phyloP scores from a whole-genome alignment of 2,797 vertebrate genomes.

The Acrocephalus scirpaceus region DNA sequence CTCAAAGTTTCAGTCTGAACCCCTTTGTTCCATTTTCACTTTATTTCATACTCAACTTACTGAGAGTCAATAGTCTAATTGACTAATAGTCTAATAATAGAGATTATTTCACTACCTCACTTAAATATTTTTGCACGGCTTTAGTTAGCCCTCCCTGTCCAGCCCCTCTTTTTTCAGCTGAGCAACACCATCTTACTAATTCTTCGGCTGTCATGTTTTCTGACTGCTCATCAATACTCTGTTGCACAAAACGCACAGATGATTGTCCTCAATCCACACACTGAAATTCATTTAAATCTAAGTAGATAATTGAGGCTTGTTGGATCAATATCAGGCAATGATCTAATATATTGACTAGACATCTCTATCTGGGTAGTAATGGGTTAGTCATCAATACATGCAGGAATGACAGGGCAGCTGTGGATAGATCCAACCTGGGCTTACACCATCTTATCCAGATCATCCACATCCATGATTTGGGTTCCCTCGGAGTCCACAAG shows the following conservation, averaged over 20 bases:
- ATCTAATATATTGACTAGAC: conserved; percentile 31
- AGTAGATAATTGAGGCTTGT: conserved; percentile 43
- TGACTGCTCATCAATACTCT: not conserved
- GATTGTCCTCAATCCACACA: conserved; percentile 23
- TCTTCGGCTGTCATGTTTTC: not conserved
- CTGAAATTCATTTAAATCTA: conserved; percentile 1
- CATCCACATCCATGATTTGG: not conserved
- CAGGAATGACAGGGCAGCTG: not conserved
- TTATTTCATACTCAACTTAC: not conserved
- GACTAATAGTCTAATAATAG: not conserved
- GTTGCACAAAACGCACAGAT: conserved; percentile 3
- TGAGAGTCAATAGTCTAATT: not conserved
- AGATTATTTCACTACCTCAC: not conserved
- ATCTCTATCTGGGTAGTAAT: not conserved
- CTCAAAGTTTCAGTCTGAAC: not conserved
- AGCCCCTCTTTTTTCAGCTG: not conserved
- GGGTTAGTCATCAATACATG: conserved; percentile 15
- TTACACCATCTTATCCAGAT: not conserved
- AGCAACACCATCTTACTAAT: not conserved
- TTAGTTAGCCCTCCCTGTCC: not conserved
- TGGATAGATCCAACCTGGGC: not conserved
- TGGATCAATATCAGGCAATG: conserved; percentile 49
- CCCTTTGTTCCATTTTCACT: not conserved
- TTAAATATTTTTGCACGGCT: not conserved
- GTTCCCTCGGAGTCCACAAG: not conserved